Evolutionary conservation across 2,888 invertebrate species (phyloP), one percentile per base, ranked within the genome.

Genomic region (Zootermopsis nevadensis): DNA sequence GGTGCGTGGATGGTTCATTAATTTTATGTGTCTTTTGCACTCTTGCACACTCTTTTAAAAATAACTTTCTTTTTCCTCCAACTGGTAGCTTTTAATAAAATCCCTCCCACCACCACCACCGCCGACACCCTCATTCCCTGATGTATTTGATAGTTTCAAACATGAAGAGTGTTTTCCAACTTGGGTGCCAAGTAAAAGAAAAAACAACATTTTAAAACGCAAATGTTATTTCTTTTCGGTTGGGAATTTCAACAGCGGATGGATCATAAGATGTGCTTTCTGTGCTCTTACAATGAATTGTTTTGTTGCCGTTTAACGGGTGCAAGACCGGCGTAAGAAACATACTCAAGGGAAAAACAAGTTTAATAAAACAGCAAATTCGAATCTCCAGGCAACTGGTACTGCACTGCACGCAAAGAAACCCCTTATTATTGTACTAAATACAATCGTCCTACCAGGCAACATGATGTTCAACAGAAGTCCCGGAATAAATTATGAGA

Each of bases 1-100:
- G 74, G 74, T 74, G 74, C 35, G 74, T 42, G 74, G 74, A 74
- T 74, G 74, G 74, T 74, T 74, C 74, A 38, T 74, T 74, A 74
- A 74, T 74, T 74, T 74, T 74, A 74, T 74, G 74, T 74, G 74
- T n/a, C 38, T 74, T 74, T 74, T 74, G 74, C 74, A 74, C 74
- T 74, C 74, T 38, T 74, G n/a, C 74, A 74, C 38, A n/a, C n/a
- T 38, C 38, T 74, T 74, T 74, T 38, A 74, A 38, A 74, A 74
- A 74, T 74, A 74, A 38, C 74, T 12, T 74, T 69, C 6, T 31
- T 19, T 69, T 74, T n/a, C 33, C 35, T 74, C 33, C 33, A 33
- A 33, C 74, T 74, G 35, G 33, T 74, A 33, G 69, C 69, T 69
- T 69, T 33, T 69, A 69, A 69, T 74, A 33, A 74, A 10, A 74